Evolutionary conservation across 2,888 invertebrate genomes (phyloP), one percentile per base, ranked within the genome.

Genomic region (Dynastes maya): DNA sequence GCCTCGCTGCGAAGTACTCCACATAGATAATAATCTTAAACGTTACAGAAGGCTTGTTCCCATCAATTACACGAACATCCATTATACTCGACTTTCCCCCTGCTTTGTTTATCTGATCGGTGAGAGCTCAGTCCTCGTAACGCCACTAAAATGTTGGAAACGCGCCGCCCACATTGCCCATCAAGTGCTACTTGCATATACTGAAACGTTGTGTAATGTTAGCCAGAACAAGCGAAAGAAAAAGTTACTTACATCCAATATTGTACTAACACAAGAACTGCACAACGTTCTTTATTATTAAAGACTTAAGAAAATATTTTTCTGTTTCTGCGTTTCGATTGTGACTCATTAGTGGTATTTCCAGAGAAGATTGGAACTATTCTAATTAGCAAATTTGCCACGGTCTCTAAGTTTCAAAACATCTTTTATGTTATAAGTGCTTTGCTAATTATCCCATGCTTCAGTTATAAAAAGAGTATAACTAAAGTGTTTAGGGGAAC

Each of bases 1-100:
- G 55, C 55, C 2, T 55, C 71, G 37, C 37, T 29, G 13, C 53
- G 13, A 45, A 45, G 45, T 45, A 32, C 22, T 13, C n/a, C 71
- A 53, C 55, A 37, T 16, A 71, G 55, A 71, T 71, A 55, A 53
- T 71, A 71, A 71, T 71, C 71, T 71, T 71, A 71, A 71, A 32
- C 55, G 71, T 71, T 16, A 55, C 71, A 53, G 71, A n/a, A 32
- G 55, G 55, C 55, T 58, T 55, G 71, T 16, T 71, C 55, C 55
- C 71, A 71, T 71, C 71, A 71, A 71, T 71, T 71, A 71, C 71
- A 16, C 16, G n/a, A 32, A 29, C 37, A 55, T 55, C 71, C 55
- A 71, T 71, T 71, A 71, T 71, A 11, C 55, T 16, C 55, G 55
- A 71, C 55, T 29, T 71, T 71, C 71, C 55, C 55, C 37, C 37